Evolutionary conservation across 2,888 invertebrate species (phyloP).

Genomic region (Anticlea derivata): DNA sequence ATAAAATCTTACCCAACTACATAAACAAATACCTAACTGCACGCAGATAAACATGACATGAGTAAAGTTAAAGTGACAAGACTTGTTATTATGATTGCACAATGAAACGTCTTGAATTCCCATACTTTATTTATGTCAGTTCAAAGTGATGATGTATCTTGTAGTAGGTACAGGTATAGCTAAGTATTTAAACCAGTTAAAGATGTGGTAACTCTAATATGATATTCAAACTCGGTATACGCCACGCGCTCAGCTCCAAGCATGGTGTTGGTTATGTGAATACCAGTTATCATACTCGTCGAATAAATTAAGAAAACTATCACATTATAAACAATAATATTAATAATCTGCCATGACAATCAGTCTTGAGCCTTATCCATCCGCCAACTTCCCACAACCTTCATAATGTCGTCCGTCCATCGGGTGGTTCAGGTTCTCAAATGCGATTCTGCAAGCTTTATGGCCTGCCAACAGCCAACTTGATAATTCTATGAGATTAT

Average conservation of each 20-base stretch:
- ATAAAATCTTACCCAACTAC: not conserved
- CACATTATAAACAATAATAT: constrained; percentile 55
- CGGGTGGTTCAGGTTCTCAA: no score
- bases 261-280: constrained; percentile 51
- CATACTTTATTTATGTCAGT: constrained; percentile 6
- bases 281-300: constrained; percentile 56
- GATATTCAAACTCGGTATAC: constrained; percentile 55
- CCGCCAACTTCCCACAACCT: no score
- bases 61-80: constrained; percentile 8
- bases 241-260: constrained; percentile 40
- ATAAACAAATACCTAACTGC: not conserved
- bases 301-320: constrained; percentile 63
- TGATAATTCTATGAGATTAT: no score
- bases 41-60: constrained; percentile 12
- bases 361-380: no score
- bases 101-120: constrained; percentile 6
- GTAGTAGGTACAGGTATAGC: constrained; percentile 37
- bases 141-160: constrained; percentile 22
- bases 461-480: no score
- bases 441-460: no score
- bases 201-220: constrained; percentile 62
- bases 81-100: constrained; percentile 17
- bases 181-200: constrained; percentile 62
- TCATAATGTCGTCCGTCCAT: no score
- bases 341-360: no score